Conservation (phyloP, 2,797 vertebrate species). For the Anableps anableps region DNA sequence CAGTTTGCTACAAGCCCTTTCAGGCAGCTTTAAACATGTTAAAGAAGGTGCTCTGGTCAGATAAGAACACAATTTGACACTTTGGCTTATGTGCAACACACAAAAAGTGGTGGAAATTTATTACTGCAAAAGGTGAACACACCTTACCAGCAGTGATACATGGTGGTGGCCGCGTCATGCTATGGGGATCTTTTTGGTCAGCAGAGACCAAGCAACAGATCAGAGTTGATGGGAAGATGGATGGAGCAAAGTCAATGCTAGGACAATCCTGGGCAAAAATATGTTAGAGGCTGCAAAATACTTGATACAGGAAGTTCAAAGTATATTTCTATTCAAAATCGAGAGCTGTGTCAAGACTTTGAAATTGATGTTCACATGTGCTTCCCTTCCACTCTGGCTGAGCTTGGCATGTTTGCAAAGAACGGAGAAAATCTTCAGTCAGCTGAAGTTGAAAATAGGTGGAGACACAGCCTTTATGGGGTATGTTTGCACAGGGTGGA, state of each 20-base stretch:
- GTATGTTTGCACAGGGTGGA: not conserved
- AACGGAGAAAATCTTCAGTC: not conserved
- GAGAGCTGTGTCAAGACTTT: not conserved
- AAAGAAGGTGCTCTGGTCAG: too few species aligned
- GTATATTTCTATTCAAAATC: not conserved
- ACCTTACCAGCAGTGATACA: not conserved
- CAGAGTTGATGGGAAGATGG: not conserved
- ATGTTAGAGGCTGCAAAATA: not conserved
- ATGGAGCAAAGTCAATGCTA: not conserved
- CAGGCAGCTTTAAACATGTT: too few species aligned
- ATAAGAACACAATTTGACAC: too few species aligned
- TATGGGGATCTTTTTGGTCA: too few species aligned
- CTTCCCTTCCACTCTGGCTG: not conserved
- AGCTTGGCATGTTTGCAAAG: not conserved
- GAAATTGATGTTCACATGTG: too few species aligned
- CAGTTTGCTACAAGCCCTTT: too few species aligned
- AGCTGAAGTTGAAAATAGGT: not conserved
- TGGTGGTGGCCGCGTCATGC: not conserved
- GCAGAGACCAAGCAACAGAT: too few species aligned
- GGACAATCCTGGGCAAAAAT: not conserved
- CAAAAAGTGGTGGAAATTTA: not conserved
- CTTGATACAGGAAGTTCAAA: not conserved
- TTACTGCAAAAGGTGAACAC: not conserved
- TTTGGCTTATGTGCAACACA: not conserved
- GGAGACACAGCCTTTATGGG: not conserved